These are phyloP conservation scores for Urocitellus parryii DNA, from an alignment of 2,113 vertebrate genomes.

Conservation along the genomic window DNA sequence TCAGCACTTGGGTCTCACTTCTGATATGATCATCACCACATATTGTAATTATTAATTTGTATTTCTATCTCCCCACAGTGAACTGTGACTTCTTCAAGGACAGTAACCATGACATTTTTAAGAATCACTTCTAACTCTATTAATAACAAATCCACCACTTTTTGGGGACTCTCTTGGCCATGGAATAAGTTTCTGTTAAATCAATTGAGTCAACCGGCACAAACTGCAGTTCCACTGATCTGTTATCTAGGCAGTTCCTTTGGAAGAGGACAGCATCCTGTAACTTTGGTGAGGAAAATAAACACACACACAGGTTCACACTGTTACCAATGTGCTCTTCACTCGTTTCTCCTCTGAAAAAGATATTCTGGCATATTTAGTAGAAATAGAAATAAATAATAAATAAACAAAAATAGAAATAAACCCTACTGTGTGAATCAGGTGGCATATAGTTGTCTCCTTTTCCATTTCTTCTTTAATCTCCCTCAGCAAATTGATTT, in stretches of 20 bases:
- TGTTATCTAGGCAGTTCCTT: neutral
- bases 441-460: neutral
- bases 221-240: neutral
- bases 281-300: neutral
- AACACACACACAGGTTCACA: neutral
- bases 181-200: neutral
- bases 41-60: neutral
- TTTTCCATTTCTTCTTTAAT: conserved; percentile 48
- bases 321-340: neutral
- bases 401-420: conserved; percentile 16
- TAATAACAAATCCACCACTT: neutral
- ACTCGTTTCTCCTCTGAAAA: neutral
- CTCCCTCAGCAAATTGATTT: conserved; percentile 62
- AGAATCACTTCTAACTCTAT: neutral
- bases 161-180: neutral
- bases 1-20: neutral
- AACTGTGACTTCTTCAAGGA: conserved; percentile 4
- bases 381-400: conserved; percentile 38
- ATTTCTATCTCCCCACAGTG: neutral
- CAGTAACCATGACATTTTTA: neutral
- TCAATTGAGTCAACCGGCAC: neutral
- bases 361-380: neutral
- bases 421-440: neutral
- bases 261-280: neutral
- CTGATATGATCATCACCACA: neutral